Percentiles rank a stretch among this genome's conserved stretches.
Evolutionary conservation across 2,797 vertebrate species (phyloP).

Genomic region (Crenuchus spilurus): DNA sequence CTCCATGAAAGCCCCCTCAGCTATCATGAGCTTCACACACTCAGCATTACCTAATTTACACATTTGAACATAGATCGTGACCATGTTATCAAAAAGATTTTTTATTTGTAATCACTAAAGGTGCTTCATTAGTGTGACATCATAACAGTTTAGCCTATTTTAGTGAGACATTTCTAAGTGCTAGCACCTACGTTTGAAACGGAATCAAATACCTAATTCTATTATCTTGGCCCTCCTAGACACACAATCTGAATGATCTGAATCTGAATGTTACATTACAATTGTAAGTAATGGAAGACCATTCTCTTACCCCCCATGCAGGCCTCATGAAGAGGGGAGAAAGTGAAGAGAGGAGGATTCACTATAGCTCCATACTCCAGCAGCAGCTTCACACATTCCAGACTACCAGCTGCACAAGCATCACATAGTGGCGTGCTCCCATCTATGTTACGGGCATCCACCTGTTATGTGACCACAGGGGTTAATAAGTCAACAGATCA

Average conservation of each 20-base stretch:
- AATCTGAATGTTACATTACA: not conserved
- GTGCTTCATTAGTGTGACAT: no score
- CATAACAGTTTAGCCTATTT: no score
- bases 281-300: not conserved
- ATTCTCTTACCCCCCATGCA: conserved; percentile 86
- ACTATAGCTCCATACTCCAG: conserved; percentile 85
- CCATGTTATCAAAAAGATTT: no score
- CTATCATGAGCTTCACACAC: conserved; percentile 84
- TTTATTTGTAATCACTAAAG: no score
- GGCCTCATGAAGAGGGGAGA: conserved; percentile 91
- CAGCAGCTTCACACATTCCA: conserved; percentile 85
- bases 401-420: conserved; percentile 86
- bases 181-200: no score
- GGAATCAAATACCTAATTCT: no score
- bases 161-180: no score
- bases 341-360: conserved; percentile 87
- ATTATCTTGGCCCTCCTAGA: no score
- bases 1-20: conserved; percentile 84
- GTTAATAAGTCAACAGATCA: not conserved
- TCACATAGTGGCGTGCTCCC: conserved; percentile 91
- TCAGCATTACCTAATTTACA: conserved; percentile 80
- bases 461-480: conserved; percentile 67
- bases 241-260: not conserved
- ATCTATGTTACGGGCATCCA: conserved; percentile 89
- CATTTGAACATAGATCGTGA: not conserved